phyloP scores from a whole-genome alignment of 2,888 invertebrate species.

The Mythimna lalbum region DNA sequence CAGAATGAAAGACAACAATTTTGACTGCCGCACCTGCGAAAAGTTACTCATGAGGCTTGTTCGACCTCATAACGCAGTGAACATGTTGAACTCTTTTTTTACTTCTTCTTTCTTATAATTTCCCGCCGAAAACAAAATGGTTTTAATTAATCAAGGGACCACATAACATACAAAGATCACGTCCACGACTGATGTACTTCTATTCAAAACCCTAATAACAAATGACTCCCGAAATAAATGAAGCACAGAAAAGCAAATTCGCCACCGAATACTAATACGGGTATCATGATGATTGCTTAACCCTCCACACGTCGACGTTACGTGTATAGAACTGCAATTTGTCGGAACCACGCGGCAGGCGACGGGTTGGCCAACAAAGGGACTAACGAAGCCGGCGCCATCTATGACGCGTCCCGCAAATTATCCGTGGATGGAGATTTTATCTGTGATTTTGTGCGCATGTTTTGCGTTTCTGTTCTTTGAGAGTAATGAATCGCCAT shows the following conservation, averaged over 20 bases:
- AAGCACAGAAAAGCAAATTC: constrained; percentile 27
- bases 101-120: no score
- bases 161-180: background rate
- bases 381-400: constrained; percentile 57
- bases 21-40: no score
- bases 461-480: background rate
- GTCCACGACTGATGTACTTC: background rate
- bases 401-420: constrained; percentile 34
- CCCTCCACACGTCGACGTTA: constrained; percentile 42
- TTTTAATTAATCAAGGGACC: background rate
- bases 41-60: no score
- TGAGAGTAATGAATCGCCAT: background rate
- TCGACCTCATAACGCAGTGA: no score
- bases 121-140: no score
- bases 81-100: no score
- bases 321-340: constrained; percentile 58
- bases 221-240: constrained; percentile 25
- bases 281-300: constrained; percentile 58
- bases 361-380: constrained; percentile 54
- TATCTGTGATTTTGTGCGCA: background rate
- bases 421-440: constrained; percentile 33
- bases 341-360: constrained; percentile 32
- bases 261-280: constrained; percentile 35
- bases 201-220: constrained; percentile 30
- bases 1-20: no score